phyloP scores from a whole-genome alignment of 2,113 vertebrate species.

The Strix uralensis region DNA sequence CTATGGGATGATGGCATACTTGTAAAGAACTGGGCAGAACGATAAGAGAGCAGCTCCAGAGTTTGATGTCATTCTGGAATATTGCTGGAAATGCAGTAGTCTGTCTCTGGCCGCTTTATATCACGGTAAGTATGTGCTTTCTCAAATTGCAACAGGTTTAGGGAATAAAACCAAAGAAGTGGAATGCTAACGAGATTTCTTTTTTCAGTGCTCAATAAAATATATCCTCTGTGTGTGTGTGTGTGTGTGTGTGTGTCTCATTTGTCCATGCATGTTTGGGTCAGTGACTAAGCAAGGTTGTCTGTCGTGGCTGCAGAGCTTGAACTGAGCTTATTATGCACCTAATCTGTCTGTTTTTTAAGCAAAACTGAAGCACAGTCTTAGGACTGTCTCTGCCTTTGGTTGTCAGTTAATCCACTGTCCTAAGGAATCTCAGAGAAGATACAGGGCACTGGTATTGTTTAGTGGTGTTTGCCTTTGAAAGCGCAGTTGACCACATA shows the following conservation, averaged over 20 bases:
- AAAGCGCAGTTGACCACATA: neutral
- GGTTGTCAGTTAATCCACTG: neutral
- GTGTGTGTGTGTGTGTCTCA: neutral
- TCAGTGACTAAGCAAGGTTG: neutral
- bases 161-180: neutral
- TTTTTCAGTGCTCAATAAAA: neutral
- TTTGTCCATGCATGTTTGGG: neutral
- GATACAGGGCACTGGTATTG: neutral
- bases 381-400: neutral
- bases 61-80: neutral
- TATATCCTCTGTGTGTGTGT: accelerated
- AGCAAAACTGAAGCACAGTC: neutral
- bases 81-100: neutral
- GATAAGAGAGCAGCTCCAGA: neutral
- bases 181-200: neutral
- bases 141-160: neutral
- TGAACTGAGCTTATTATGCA: neutral
- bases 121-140: neutral
- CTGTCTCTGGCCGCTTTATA: accelerated
- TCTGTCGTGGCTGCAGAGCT: neutral
- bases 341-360: neutral
- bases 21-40: neutral
- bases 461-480: neutral
- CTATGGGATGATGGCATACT: neutral
- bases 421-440: neutral